These are phyloP conservation scores for Junonia oenone DNA, from an alignment of 2,888 invertebrate genomes.

Conservation along the genomic window DNA sequence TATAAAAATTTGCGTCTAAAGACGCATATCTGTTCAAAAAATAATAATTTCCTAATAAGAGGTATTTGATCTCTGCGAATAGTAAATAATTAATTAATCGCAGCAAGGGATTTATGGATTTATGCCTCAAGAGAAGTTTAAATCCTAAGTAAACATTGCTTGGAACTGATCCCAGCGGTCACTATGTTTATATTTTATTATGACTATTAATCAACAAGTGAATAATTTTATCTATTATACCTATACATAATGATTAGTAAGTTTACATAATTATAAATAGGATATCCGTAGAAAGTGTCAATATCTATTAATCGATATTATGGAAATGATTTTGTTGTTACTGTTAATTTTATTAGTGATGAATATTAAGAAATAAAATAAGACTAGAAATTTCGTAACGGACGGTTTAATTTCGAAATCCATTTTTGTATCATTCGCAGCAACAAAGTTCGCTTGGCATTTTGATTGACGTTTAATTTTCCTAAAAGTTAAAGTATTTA, in stretches of 20 bases:
- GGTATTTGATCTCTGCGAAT: constrained; percentile 41
- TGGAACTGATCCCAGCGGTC: constrained; percentile 48
- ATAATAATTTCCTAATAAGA: no score
- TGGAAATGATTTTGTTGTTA: neutral
- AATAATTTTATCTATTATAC: no score
- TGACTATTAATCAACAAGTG: neutral
- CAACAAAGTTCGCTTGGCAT: constrained; percentile 15
- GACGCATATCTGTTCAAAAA: no score
- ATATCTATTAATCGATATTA: no score
- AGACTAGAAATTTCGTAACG: constrained; percentile 5
- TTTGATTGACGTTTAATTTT: constrained; percentile 26
- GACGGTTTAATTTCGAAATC: constrained; percentile 17
- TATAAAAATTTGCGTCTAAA: no score
- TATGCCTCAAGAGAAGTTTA: constrained; percentile 60
- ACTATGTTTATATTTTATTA: constrained; percentile 21
- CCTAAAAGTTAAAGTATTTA: constrained; percentile 12
- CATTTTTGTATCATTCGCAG: constrained; percentile 16
- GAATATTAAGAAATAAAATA: no score
- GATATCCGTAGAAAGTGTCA: no score
- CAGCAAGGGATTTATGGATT: constrained; percentile 66
- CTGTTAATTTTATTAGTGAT: neutral
- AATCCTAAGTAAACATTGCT: constrained; percentile 67
- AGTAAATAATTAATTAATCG: constrained; percentile 60
- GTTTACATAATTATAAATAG: no score
- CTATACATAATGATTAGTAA: no score